Evolutionary conservation across 2,888 invertebrate genomes (phyloP).

Genomic region (Neocrepidodera transversa): DNA sequence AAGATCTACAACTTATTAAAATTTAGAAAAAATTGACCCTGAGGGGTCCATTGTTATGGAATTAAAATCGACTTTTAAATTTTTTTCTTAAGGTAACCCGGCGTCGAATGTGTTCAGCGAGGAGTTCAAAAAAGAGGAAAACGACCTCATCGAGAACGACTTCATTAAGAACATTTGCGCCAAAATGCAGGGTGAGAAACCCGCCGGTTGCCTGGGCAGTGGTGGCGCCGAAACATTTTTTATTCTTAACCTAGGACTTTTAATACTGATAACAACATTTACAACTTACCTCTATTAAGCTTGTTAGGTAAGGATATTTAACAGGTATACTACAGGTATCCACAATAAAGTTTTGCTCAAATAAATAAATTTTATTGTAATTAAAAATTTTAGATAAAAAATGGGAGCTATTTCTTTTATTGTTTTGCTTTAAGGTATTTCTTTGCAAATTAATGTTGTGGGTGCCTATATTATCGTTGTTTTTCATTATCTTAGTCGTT

Average conservation of each 20-base stretch:
- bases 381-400: too few species aligned
- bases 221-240: slow-evolving; percentile 26
- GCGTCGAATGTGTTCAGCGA: slow-evolving; percentile 40
- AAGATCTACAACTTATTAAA: too few species aligned
- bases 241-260: slow-evolving; percentile 30
- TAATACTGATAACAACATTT: slow-evolving; percentile 29
- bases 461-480: slow-evolving; percentile 6
- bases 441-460: not conserved
- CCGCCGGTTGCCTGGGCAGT: slow-evolving; percentile 35
- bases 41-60: too few species aligned
- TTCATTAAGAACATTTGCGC: slow-evolving; percentile 41
- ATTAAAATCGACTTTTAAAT: too few species aligned
- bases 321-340: not conserved
- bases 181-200: slow-evolving; percentile 41
- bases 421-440: too few species aligned
- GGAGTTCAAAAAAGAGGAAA: slow-evolving; percentile 42
- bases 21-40: too few species aligned
- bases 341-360: not conserved
- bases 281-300: slow-evolving; percentile 36
- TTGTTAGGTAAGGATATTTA: slow-evolving; percentile 34
- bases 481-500: slow-evolving; percentile 30
- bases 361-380: too few species aligned
- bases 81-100: slow-evolving; percentile 33
- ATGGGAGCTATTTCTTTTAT: too few species aligned
- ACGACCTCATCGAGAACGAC: slow-evolving; percentile 40